Conservation (phyloP, 2,888 invertebrate genomes). For the Drosophila gaucha region DNA sequence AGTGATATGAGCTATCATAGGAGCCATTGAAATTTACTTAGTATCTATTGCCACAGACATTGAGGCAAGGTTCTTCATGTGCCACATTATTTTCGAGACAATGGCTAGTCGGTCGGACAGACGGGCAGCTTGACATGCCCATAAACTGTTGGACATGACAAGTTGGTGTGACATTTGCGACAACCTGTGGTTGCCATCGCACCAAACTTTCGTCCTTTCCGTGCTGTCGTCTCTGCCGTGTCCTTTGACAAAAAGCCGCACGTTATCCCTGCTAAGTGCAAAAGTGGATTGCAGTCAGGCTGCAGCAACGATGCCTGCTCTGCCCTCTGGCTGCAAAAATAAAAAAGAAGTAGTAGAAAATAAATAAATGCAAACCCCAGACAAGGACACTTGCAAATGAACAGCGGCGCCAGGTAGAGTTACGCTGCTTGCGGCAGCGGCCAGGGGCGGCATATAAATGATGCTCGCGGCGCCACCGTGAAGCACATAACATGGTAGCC, state of each 20-base stretch:
- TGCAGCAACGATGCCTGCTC: constrained; percentile 1
- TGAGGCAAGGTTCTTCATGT: constrained; percentile 20
- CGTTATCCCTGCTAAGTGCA: constrained; percentile 75
- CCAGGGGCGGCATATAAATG: constrained; percentile 44
- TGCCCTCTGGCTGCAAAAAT: neutral
- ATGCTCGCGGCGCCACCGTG: constrained; percentile 36
- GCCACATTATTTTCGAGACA: constrained; percentile 51
- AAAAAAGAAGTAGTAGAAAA: constrained; percentile 7
- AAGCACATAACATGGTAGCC: constrained; percentile 59
- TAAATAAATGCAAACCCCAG: constrained; percentile 39
- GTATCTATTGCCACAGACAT: constrained; percentile 25
- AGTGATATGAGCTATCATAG: constrained; percentile 74
- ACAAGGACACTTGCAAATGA: constrained; percentile 72
- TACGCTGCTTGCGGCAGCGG: constrained; percentile 24
- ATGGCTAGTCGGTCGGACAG: constrained; percentile 27
- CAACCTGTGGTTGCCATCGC: constrained; percentile 58
- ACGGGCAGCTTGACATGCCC: constrained; percentile 60
- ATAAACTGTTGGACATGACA: constrained; percentile 80
- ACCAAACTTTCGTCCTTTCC: neutral
- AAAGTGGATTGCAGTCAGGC: constrained; percentile 71
- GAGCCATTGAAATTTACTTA: constrained; percentile 73
- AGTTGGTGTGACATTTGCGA: constrained; percentile 79
- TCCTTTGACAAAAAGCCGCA: constrained; percentile 71
- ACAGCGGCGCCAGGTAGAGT: constrained; percentile 44
- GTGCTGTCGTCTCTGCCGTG: constrained; percentile 21